Conservation (phyloP, 2,113 vertebrate genomes). For the Bungarus multicinctus region DNA sequence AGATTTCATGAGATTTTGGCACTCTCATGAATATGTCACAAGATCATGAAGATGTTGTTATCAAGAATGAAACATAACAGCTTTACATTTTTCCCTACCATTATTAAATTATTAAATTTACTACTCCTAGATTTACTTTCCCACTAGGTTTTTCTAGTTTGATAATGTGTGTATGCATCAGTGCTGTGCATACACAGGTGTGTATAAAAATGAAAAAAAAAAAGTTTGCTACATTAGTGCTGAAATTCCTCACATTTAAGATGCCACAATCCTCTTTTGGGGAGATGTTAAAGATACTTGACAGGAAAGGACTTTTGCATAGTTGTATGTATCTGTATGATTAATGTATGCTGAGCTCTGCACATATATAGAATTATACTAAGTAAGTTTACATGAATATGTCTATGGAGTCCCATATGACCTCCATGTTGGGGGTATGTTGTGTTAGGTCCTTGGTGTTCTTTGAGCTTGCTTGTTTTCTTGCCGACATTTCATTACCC, state of each 20-base stretch:
- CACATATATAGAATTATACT: background rate
- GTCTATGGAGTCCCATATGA: background rate
- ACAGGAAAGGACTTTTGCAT: background rate
- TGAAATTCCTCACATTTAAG: background rate
- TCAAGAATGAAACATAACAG: background rate
- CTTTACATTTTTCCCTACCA: background rate
- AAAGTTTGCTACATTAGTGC: background rate
- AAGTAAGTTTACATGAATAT: background rate
- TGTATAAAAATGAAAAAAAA: background rate
- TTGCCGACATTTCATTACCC: too few relatives aligned
- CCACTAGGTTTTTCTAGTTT: background rate
- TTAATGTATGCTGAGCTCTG: background rate
- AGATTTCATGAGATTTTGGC: background rate
- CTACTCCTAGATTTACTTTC: background rate
- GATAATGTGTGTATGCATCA: background rate
- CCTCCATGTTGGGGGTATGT: background rate
- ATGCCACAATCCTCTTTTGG: background rate
- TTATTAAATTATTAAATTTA: background rate
- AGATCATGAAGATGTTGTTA: background rate
- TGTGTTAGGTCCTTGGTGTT: background rate
- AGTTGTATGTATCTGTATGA: background rate
- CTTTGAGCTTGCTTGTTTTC: too few relatives aligned
- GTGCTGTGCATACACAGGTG: background rate
- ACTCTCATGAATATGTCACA: background rate
- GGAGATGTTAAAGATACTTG: background rate